phyloP scores from a whole-genome alignment of 1,140 invertebrate genomes.

The Epicauta chinensis region DNA sequence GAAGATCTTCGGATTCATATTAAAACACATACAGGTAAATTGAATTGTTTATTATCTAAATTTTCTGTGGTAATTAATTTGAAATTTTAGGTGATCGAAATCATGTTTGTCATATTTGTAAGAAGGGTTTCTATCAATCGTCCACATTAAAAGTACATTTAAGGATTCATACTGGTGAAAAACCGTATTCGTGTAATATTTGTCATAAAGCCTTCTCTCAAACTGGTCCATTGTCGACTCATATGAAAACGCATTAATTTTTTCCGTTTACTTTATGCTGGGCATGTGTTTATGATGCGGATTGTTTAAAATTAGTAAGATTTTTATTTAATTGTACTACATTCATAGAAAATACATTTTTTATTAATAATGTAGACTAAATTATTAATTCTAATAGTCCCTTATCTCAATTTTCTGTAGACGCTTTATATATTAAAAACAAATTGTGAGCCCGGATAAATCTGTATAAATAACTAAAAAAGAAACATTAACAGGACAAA shows the following conservation, averaged over 20 bases:
- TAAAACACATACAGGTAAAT: constrained; percentile 36
- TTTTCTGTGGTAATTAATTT: not conserved
- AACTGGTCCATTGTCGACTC: constrained; percentile 35
- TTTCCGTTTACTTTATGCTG: not conserved
- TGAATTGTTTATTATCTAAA: not conserved
- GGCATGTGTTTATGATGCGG: too few relatives aligned
- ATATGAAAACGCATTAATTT: constrained; percentile 38
- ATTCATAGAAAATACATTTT: too few relatives aligned
- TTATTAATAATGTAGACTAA: too few relatives aligned
- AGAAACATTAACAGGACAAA: too few relatives aligned
- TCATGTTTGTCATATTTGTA: constrained; percentile 34
- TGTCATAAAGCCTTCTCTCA: constrained; percentile 40
- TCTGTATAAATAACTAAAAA: too few relatives aligned
- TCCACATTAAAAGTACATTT: constrained; percentile 41
- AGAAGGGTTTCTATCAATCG: constrained; percentile 39
- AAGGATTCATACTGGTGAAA: constrained; percentile 38
- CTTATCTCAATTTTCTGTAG: too few relatives aligned
- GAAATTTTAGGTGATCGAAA: constrained; percentile 33
- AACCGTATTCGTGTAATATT: constrained; percentile 36
- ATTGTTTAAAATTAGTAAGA: too few relatives aligned
- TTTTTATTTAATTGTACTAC: too few relatives aligned
- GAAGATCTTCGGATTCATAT: constrained; percentile 36
- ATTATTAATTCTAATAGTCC: too few relatives aligned
- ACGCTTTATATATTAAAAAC: too few relatives aligned
- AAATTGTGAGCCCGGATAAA: too few relatives aligned